Conservation (phyloP, 1,140 invertebrate species). For the Formica exsecta region DNA sequence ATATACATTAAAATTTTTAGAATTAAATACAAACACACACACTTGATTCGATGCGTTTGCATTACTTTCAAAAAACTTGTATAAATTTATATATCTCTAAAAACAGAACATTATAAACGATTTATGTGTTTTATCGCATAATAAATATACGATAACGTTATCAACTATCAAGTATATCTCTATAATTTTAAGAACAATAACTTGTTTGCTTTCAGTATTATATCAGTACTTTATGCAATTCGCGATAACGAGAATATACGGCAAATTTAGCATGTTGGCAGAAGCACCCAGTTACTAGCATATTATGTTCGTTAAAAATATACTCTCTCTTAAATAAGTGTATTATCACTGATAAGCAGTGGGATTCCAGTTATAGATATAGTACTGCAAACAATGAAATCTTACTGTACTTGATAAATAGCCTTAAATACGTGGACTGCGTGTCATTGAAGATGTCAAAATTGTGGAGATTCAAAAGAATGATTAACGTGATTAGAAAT, state of each 20-base stretch:
- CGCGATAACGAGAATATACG: not conserved
- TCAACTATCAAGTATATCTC: constrained; percentile 15
- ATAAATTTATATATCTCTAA: not conserved
- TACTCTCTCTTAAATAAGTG: not conserved
- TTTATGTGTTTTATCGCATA: not conserved
- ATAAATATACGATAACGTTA: constrained; percentile 25
- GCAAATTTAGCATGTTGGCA: not conserved
- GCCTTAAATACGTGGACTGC: too few relatives aligned
- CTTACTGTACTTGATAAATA: too few relatives aligned
- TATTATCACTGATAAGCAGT: too few relatives aligned
- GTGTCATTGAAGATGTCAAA: too few relatives aligned
- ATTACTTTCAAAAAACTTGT: not conserved
- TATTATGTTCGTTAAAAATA: not conserved
- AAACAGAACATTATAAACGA: not conserved
- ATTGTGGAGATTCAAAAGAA: too few relatives aligned
- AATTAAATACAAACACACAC: not conserved
- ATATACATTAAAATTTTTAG: not conserved
- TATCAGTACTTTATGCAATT: constrained; percentile 16
- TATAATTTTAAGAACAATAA: not conserved
- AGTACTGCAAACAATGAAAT: too few relatives aligned
- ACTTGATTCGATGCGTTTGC: not conserved
- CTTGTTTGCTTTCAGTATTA: constrained; percentile 7
- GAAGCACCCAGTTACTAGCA: not conserved
- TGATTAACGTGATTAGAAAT: too few relatives aligned
- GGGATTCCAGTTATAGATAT: too few relatives aligned